Conservation (phyloP, 1,140 invertebrate genomes). For the Penaeus vannamei region DNA sequence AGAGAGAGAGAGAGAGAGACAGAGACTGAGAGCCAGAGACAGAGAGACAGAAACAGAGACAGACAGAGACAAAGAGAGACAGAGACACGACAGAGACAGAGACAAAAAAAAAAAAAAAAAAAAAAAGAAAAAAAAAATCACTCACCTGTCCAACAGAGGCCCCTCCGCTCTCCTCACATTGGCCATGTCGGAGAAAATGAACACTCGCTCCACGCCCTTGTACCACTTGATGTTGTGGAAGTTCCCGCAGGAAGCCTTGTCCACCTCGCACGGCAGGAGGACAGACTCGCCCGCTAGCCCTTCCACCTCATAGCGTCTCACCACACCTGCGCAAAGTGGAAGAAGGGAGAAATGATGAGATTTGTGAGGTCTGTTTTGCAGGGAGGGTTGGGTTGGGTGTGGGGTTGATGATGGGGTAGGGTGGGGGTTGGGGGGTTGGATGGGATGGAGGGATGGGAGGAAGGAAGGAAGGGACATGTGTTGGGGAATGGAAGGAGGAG, state of each 20-base stretch:
- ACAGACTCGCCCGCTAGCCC: conserved; percentile 79
- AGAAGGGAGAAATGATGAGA: background rate
- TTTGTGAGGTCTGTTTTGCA: background rate
- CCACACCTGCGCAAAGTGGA: conserved; percentile 44
- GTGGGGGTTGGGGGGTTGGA: background rate
- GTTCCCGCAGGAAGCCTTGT: conserved; percentile 82
- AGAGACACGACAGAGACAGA: background rate
- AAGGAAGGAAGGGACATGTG: too few relatives aligned
- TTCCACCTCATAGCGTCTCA: conserved; percentile 70
- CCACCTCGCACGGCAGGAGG: conserved; percentile 82
- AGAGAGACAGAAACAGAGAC: background rate
- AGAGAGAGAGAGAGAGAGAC: background rate
- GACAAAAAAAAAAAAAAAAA: background rate
- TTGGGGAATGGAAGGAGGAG: background rate
- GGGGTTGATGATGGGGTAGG: too few relatives aligned
- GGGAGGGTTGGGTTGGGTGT: background rate
- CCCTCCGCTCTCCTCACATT: conserved; percentile 82
- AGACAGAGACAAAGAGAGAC: background rate
- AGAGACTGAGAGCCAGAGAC: background rate
- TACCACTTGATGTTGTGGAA: conserved; percentile 94
- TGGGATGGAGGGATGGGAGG: background rate
- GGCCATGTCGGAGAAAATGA: conserved; percentile 85
- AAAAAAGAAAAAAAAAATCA: too few relatives aligned
- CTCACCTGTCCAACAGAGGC: conserved; percentile 82
- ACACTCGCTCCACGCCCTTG: conserved; percentile 84